Base-by-base conservation (phyloP, 2,113 vertebrate species). In the Oncorhynchus tshawytscha region DNA sequence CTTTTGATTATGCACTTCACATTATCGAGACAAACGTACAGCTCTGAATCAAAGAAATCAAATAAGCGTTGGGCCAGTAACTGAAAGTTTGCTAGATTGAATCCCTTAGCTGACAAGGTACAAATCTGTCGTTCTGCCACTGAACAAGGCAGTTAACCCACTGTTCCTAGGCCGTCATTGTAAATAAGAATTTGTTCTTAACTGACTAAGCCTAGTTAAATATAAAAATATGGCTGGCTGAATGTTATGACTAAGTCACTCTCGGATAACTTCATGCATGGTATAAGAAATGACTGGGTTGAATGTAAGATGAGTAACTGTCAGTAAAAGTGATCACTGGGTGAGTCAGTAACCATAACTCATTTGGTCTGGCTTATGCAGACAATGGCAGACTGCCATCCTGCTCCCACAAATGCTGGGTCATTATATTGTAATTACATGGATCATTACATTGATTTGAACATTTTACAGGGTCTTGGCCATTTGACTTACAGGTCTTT, bases 261-360 rank as follows among this genome's bases (percentile, higher is more conserved):
- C 67, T 51, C 1, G 75, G 73, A 71, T 91, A 93, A 82, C 74
- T 49, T 73, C 84, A 81, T 79, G 18, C 83, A 67, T 79, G 73
- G 70, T 86, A 89, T 88, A 84, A 86, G 89, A 93, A 92, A 95
- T 94, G 90, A 95, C 75, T 79, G 78, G 62, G 6, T 20, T 74
- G 72, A 84, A 78, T 9, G 62, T 51, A 29, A 79, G 73, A 91
- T 92, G 91, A 93, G 82, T 91, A 85, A 88, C 78, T 77, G 66
- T 74, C 72, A 75, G 82, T 90, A 86, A 86, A 89, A 92, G 87
- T 89, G 84, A 88, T 85, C 51, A 54, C 16, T 54, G 18, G 31
- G 60, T n/a, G 24, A 64, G 60, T 64, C 60, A 64, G 60, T 22
- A 64, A n/a, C 60, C 24, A 25, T 49, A 24, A 51, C 31, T 70